phyloP scores from a whole-genome alignment of 92 coral and sea anemone genomes.

The Siderastrea siderea region DNA sequence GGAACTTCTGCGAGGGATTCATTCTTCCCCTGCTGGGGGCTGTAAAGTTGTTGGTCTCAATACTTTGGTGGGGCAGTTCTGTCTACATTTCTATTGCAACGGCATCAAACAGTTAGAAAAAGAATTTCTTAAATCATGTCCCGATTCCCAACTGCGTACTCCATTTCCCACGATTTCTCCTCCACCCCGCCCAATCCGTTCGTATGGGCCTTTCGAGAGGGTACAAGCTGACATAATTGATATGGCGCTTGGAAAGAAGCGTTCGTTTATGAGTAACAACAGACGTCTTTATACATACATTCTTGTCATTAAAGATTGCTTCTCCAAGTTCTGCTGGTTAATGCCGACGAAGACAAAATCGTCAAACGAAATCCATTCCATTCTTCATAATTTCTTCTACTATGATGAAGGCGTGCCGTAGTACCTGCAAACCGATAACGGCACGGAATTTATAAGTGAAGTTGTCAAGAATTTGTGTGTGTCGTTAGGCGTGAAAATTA shows the following conservation, averaged over 20 bases:
- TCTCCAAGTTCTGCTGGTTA: conserved; percentile 17
- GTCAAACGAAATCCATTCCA: background rate
- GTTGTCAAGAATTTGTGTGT: background rate
- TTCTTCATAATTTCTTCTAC: background rate
- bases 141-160: background rate
- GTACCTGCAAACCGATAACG: conserved; percentile 7
- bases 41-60: background rate
- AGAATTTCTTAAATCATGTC: background rate
- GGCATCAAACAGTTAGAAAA: background rate
- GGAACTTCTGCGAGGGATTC: background rate
- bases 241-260: background rate
- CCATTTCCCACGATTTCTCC: background rate
- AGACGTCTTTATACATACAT: conserved; percentile 3
- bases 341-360: conserved; percentile 11
- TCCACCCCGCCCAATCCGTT: background rate
- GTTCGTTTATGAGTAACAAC: background rate
- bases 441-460: background rate
- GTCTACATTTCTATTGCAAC: background rate
- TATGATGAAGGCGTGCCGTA: background rate
- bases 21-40: background rate
- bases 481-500: background rate
- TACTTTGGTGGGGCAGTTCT: background rate
- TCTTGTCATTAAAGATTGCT: conserved; percentile 9
- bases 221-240: conserved; percentile 3
- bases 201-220: background rate